phyloP scores from a whole-genome alignment of 2,888 invertebrate species.

The Heliconius erato region DNA sequence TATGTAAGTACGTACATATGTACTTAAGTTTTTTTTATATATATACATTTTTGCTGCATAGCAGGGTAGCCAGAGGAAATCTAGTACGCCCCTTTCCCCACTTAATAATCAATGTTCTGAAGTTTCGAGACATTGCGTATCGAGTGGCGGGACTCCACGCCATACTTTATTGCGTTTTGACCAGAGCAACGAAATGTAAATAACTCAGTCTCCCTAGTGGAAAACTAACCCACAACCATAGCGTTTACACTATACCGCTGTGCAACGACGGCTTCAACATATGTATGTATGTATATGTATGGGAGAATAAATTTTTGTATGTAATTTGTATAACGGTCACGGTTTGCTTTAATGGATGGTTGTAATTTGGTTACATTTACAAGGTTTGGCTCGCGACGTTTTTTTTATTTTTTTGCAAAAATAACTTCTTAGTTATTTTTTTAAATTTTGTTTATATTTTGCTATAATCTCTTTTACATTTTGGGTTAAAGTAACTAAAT shows the following conservation, averaged over 20 bases:
- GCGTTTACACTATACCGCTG: neutral
- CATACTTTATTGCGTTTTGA: neutral
- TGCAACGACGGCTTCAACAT: too few relatives aligned
- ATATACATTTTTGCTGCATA: neutral
- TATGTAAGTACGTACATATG: neutral
- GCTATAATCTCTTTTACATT: neutral
- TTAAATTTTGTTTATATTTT: neutral
- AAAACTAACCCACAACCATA: neutral
- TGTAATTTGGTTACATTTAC: conserved; percentile 13
- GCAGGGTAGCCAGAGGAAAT: neutral
- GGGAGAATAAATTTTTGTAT: conserved; percentile 35
- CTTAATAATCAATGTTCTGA: too few relatives aligned
- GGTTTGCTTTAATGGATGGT: conserved; percentile 22
- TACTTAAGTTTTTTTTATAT: neutral
- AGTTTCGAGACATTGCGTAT: neutral
- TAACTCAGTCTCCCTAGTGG: neutral
- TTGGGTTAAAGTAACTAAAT: neutral
- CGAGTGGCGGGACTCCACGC: neutral
- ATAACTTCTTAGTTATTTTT: neutral
- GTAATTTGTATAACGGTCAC: conserved; percentile 38
- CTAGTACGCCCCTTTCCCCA: too few relatives aligned
- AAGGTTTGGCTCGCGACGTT: neutral
- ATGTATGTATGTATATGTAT: conserved; percentile 10
- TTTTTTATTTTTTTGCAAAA: neutral
- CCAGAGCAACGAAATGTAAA: neutral